Evolutionary conservation across 2,888 invertebrate genomes (phyloP).

Genomic region (Noctua comes): DNA sequence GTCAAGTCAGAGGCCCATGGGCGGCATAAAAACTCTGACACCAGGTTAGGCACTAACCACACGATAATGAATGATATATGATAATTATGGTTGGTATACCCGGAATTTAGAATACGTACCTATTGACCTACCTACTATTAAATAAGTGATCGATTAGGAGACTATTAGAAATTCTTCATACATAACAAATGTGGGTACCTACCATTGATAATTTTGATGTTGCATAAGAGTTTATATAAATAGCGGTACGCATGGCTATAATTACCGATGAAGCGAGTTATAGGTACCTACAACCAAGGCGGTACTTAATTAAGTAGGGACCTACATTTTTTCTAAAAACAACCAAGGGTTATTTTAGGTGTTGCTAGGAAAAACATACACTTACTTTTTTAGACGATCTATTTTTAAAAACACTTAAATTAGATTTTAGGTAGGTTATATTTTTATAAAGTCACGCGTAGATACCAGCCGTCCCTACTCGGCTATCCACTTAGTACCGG

Average conservation of each 20-base stretch:
- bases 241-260: neutral
- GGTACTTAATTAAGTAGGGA: neutral
- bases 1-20: too few species aligned
- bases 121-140: neutral
- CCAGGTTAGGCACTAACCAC: too few species aligned
- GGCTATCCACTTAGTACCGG: constrained; percentile 86
- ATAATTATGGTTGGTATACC: too few species aligned
- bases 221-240: neutral
- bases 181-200: neutral
- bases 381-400: constrained; percentile 21
- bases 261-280: neutral
- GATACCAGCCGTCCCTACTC: constrained; percentile 54
- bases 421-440: constrained; percentile 47
- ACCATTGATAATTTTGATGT: neutral
- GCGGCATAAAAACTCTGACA: too few species aligned
- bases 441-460: constrained; percentile 69
- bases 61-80: too few species aligned
- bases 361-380: neutral
- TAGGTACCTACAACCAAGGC: neutral
- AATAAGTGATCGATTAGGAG: neutral
- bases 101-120: neutral
- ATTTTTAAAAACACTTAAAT: constrained; percentile 61
- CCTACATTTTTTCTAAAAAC: neutral
- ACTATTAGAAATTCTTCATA: neutral
- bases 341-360: neutral